These are phyloP conservation scores for Ceratina australensis DNA, from an alignment of 1,140 invertebrate species.

Conservation along the genomic window DNA sequence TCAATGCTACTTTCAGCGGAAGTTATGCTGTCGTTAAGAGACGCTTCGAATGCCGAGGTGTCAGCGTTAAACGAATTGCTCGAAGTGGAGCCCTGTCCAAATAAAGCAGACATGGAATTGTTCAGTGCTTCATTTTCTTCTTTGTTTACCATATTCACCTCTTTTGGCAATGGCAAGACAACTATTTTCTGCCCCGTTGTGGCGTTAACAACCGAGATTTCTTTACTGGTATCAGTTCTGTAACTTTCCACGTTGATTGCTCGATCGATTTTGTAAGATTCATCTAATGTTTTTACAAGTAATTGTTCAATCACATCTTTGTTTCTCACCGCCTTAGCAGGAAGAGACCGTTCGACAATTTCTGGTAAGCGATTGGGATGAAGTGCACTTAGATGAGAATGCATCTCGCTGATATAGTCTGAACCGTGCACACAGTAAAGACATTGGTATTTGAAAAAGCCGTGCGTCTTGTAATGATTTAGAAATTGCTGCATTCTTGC, in stretches of 20 bases:
- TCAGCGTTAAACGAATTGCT: not conserved
- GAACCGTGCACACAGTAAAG: conserved; percentile 78
- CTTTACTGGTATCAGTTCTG: not conserved
- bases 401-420: conserved; percentile 73
- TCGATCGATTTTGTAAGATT: not conserved
- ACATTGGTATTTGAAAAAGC: conserved; percentile 79
- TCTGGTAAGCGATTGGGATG: conserved; percentile 77
- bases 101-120: not conserved
- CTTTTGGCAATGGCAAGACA: not conserved
- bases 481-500: conserved; percentile 66
- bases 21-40: no score
- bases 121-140: conserved; percentile 23
- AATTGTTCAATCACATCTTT: conserved; percentile 71
- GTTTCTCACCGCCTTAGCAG: conserved; percentile 59
- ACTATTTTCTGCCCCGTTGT: not conserved
- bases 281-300: conserved; percentile 66
- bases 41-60: no score
- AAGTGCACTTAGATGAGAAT: conserved; percentile 75
- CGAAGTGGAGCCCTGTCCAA: not conserved
- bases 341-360: conserved; percentile 73
- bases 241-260: not conserved
- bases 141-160: not conserved
- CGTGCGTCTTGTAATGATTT: conserved; percentile 77
- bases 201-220: not conserved
- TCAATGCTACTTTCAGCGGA: no score